Base-by-base conservation (phyloP, 1,140 invertebrate species). In the Diachasma alloeum region DNA sequence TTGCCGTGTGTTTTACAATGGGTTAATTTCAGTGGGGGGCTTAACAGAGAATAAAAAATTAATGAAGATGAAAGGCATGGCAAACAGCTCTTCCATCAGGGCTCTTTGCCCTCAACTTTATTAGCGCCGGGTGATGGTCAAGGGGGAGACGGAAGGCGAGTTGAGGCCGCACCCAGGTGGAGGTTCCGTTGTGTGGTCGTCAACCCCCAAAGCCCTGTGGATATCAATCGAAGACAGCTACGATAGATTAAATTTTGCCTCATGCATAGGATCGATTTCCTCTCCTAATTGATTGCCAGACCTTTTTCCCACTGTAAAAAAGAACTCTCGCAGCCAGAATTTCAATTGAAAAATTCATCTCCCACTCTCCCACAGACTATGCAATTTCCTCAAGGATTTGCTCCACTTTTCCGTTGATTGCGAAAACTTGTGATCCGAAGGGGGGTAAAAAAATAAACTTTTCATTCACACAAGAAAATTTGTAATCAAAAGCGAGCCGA, bases 121-220 rank as follows among this genome's bases (percentile, higher is more conserved):
- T 76, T 76, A 76, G 56, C 56, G 17, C n/a, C 74, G 42, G 8
- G 9, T 66, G 59, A 66, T 31, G 46, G 37, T 17, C 13, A 31
- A 63, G 24, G 42, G 26, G 31, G 37, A 72, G 69, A 36, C n/a
- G 10, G 42, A 13, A 36, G 39, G 63, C 37, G 31, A 31, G 26
- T 26, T 11, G 26, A 26, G 22, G 78, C 78, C 78, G 72, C 78
- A 72, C 78, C 78, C 75, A 79, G 70, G 78, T 68, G 77, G 74
- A 73, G 63, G 75, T 74, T 76, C 72, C 74, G 74, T 70, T 74
- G 71, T 76, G 22, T 74, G 78, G 78, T 79, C 78, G 75, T 79
- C 78, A 79, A 79, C 78, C 78, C 78, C 72, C 17, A 72, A 39
- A 39, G 39, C 17, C 22, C 68, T 9, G 15, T 76, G 37, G 75